phyloP scores from a whole-genome alignment of 2,113 vertebrate genomes.

The Eulacestoma nigropectus region DNA sequence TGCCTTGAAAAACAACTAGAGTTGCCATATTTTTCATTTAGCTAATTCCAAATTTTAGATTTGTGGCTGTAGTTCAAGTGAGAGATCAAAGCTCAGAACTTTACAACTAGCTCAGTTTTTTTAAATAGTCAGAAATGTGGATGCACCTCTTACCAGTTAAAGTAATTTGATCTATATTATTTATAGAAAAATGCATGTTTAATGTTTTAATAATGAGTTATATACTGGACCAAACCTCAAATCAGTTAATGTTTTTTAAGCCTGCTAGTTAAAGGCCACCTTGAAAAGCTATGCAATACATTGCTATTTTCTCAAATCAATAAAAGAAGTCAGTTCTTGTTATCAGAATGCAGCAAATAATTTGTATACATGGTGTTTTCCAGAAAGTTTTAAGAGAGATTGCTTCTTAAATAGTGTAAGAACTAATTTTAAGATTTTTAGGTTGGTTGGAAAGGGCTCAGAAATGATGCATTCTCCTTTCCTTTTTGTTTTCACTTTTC shows the following conservation, averaged over 20 bases:
- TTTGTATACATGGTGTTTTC: rapidly evolving
- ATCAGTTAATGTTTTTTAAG: not conserved
- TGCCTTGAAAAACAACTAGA: not conserved
- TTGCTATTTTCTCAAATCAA: not conserved
- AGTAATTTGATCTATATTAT: not conserved
- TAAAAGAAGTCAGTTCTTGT: not conserved
- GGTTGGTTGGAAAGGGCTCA: not conserved
- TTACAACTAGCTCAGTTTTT: not conserved
- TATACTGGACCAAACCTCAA: not conserved
- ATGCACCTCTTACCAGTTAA: not conserved
- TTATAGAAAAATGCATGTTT: not conserved
- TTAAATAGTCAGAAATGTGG: not conserved
- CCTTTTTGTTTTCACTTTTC: not conserved
- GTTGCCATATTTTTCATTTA: not conserved
- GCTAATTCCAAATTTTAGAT: not conserved
- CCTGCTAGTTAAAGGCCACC: not conserved
- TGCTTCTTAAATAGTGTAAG: not conserved
- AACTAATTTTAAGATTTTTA: not conserved
- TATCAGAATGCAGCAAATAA: not conserved
- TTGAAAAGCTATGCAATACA: not conserved
- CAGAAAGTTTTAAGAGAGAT: not conserved
- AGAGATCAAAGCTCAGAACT: not conserved
- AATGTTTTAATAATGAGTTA: not conserved
- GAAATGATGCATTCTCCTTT: not conserved
- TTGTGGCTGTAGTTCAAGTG: not conserved